Percentiles rank a stretch among this genome's conserved stretches.
Conservation (phyloP, 37 sponge, comb jelly and placozoan species). For the Bolinopsis microptera region DNA sequence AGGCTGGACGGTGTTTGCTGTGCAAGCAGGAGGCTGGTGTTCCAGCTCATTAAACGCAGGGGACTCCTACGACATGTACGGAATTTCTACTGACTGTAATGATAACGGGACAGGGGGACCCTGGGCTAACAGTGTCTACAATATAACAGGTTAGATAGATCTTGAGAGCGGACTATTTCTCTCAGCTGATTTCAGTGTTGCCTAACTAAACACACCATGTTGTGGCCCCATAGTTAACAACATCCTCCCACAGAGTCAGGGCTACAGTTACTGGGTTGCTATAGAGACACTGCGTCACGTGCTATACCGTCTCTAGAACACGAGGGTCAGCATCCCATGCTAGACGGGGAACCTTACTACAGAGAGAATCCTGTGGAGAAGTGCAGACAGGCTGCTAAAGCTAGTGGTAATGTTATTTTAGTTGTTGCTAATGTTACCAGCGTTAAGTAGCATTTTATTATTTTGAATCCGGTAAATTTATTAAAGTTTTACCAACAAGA, state of each 20-base stretch:
- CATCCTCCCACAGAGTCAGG: not conserved
- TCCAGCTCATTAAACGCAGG: not conserved
- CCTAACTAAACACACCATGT: no score
- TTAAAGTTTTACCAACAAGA: no score
- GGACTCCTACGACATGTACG: not conserved
- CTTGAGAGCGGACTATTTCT: no score
- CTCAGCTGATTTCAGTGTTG: no score
- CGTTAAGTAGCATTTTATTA: no score
- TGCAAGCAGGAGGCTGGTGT: conserved; percentile 13
- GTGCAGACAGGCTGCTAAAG: not conserved
- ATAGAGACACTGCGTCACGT: not conserved
- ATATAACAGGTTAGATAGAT: not conserved
- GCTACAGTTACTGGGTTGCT: not conserved
- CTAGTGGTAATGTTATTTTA: not conserved
- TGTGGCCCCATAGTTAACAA: not conserved
- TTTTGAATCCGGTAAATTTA: no score
- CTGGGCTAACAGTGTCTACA: not conserved
- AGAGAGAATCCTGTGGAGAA: not conserved
- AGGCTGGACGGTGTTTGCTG: not conserved
- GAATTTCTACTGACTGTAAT: not conserved
- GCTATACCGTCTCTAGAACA: not conserved
- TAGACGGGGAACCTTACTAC: not conserved
- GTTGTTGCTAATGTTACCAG: no score
- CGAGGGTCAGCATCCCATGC: not conserved
- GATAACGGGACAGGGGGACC: not conserved